phyloP scores from a whole-genome alignment of 35 echinoderm and acorn worm genomes.

The Heliocidaris erythrogramma region DNA sequence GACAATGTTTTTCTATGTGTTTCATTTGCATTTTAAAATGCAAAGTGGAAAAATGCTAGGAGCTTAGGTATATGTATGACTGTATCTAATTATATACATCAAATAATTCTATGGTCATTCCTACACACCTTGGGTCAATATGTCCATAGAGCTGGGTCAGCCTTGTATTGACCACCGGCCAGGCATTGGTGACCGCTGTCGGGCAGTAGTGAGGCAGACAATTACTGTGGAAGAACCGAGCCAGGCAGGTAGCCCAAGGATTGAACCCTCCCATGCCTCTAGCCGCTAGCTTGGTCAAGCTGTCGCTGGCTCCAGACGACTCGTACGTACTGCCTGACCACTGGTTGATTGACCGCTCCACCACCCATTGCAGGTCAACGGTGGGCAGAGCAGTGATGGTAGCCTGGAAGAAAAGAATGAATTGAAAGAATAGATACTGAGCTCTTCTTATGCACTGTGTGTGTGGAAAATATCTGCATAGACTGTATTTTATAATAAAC shows the following conservation, averaged over 20 bases:
- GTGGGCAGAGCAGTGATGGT: conserved; percentile 74
- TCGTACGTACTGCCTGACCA: conserved; percentile 98
- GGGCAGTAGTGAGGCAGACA: conserved; percentile 92
- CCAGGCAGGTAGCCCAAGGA: conserved; percentile 82
- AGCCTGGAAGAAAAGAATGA: conserved; percentile 60
- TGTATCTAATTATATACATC: too few relatives aligned
- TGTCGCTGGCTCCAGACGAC: conserved; percentile 81
- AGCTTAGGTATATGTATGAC: too few relatives aligned
- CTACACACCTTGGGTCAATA: conserved; percentile 92
- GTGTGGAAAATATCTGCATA: too few relatives aligned
- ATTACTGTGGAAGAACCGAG: conserved; percentile 82
- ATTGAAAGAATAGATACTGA: neutral
- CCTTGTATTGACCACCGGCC: conserved; percentile 87
- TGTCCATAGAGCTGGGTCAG: conserved; percentile 86
- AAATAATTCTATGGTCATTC: neutral
- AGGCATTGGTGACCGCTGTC: conserved; percentile 77
- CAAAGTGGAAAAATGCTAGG: too few relatives aligned
- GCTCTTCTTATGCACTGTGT: too few relatives aligned
- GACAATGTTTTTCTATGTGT: too few relatives aligned
- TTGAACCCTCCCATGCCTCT: conserved; percentile 88
- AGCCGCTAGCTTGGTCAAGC: conserved; percentile 66
- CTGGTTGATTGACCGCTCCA: conserved; percentile 89
- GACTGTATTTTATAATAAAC: too few relatives aligned
- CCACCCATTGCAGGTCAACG: conserved; percentile 95
- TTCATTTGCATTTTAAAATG: too few relatives aligned